Evolutionary conservation across 2,888 invertebrate genomes (phyloP), one percentile per base, ranked within the genome.

Genomic region (Aspidiotus destructor): DNA sequence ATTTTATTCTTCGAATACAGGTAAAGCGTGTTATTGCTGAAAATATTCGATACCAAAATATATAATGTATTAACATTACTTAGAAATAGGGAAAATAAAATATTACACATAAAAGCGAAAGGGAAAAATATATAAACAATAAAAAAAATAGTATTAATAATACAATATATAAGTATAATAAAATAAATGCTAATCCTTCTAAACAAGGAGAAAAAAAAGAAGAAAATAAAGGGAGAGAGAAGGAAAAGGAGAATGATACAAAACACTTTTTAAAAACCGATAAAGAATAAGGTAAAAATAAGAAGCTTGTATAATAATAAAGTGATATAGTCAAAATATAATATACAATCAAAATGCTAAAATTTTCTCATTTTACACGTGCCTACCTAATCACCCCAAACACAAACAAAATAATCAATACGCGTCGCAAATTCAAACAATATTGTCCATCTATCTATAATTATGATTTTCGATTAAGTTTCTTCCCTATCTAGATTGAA

Each of bases 11-110:
- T 48, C 65, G 57, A 65, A 65, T 65, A 65, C 65, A 65, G 58
- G 57, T 65, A 65, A 65, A 65, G 65, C 65, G 65, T 65, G 65
- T 65, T 65, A 65, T 65, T 65, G 65, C 65, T 65, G 58, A 65
- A 65, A 64, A 64, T 64, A 64, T 64, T 64, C 64, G 16, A 64
- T 64, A 65, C 58, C 65, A 55, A 65, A 65, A 65, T 41, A 44
- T 65, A 65, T 28, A 28, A 28, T 28, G 58, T 65, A 65, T 65
- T 57, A 58, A 65, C 57, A 57, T 58, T 58, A 65, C 48, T 58
- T 65, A 58, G 48, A 65, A 65, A 42, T 58, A 65, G 58, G 40
- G 58, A 58, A 65, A 65, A 65, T 65, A 65, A 57, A 65, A 65
- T 65, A 65, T 65, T 65, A 65, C 65, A 65, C 9, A 48, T 65